Base-by-base conservation (phyloP, 2,797 vertebrate genomes). In the Enteromius afrohamiltoni region DNA sequence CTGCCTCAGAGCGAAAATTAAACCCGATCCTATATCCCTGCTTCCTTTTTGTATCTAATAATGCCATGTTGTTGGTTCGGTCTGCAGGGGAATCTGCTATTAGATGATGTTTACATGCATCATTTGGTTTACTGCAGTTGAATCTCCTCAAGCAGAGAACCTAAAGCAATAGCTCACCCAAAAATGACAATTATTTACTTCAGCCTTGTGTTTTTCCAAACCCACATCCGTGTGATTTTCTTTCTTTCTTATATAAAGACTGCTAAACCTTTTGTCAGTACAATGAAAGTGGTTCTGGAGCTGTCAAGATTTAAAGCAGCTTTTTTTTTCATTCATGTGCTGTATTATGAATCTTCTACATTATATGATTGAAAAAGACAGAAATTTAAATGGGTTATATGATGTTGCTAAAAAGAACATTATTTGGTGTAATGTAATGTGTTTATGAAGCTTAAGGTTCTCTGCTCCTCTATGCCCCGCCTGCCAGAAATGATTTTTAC, bases 11-110 rank as follows among this genome's bases (percentile, higher is more conserved):
- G 64, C 34, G n/a, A n/a, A 74, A 58, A 77, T 69, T 45, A 23
- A 69, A 69, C 58, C 45, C 14, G 10, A 64, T 82, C 13, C 45
- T 6, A 45, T 40, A 49, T 16, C 13, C 29, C 11, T 55, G 73
- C 23, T 77, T 40, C 49, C 31, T 65, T 77, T 83, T 45, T 51
- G 47, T 68, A n/a, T 67, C 34, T 77, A 47, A 77, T 83, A 77
- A 47, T 11, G 73, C n/a, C 26, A 7, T 29, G 70, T 16, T 69
- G 47, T 77, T 74, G 70, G 49, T 31, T 31, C 5, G 45, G 16
- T 71, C 80, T 68, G 47, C 47, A 45, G 64, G 73, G n/a, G 34
- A 55, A 16, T 42, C 51, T 69, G 37, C 60, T 31, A 67, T 75
- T 55, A 68, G 42, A 51, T 75, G 49, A 9, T 55, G 47, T 69